A percentile compares a stretch with the other conserved stretches of the same genome.
Conservation (phyloP, 2,113 vertebrate genomes). For the Agapornis roseicollis region DNA sequence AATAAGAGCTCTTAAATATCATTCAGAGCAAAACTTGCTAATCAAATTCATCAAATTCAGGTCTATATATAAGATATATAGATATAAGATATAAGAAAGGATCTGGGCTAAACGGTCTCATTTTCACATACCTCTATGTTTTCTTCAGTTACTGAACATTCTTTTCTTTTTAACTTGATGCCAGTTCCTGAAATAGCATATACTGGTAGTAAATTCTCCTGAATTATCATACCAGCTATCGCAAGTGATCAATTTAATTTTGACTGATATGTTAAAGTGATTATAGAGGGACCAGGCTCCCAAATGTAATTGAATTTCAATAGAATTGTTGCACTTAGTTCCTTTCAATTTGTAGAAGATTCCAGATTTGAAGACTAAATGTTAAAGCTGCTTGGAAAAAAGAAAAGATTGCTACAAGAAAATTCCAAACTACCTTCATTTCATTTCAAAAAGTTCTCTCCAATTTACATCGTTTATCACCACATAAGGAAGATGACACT, state of each 20-base stretch:
- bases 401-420: neutral
- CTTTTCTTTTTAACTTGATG: neutral
- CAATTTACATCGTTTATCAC: neutral
- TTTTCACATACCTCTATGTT: neutral
- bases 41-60: neutral
- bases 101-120: neutral
- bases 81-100: neutral
- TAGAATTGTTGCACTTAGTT: slow-evolving; percentile 18
- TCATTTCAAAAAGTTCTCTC: neutral
- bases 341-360: slow-evolving; percentile 20
- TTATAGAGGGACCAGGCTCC: slow-evolving; percentile 14
- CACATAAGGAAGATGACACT: neutral
- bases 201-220: neutral
- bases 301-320: slow-evolving; percentile 39
- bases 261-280: slow-evolving; percentile 44
- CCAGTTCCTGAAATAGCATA: slow-evolving; percentile 39
- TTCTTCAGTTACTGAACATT: neutral
- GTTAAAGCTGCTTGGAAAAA: neutral
- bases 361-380: slow-evolving; percentile 12
- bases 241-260: slow-evolving; percentile 51
- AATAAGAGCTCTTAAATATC: neutral
- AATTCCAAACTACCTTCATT: neutral
- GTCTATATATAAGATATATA: neutral
- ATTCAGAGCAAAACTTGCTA: neutral
- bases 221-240: slow-evolving; percentile 35